Evolutionary conservation across 2,113 vertebrate species (phyloP).

Genomic region (Agelaius tricolor): DNA sequence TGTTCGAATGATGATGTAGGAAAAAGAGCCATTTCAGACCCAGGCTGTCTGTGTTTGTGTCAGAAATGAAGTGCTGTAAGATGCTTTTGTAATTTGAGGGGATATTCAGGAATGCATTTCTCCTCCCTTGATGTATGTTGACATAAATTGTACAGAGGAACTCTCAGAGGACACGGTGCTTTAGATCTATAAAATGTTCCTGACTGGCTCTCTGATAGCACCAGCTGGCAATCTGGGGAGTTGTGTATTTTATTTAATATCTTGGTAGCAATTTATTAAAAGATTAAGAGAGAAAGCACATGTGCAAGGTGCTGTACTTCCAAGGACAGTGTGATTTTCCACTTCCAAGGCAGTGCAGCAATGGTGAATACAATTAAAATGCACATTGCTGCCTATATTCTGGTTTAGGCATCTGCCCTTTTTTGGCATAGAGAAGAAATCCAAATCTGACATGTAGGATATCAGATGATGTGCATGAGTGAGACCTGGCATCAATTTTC

Average conservation of each 20-base stretch:
- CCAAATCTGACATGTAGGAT: neutral
- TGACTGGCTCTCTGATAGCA: neutral
- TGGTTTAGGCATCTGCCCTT: neutral
- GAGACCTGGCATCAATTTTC: neutral
- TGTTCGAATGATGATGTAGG: neutral
- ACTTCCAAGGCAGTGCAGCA: neutral
- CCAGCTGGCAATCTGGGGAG: neutral
- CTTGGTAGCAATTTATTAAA: neutral
- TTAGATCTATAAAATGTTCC: neutral
- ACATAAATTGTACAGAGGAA: neutral
- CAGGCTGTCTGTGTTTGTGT: neutral
- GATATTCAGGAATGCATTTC: neutral
- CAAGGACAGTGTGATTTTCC: neutral
- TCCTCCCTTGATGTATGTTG: neutral
- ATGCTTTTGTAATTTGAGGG: neutral
- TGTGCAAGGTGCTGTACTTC: neutral
- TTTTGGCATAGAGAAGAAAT: neutral
- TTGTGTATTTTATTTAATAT: neutral
- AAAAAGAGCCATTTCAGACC: neutral
- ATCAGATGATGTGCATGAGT: neutral
- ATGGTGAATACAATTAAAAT: neutral
- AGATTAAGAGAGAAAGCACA: neutral
- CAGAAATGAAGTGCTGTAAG: neutral
- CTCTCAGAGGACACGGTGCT: constrained; percentile 13
- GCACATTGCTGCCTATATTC: neutral